phyloP scores from a whole-genome alignment of 2,888 invertebrate genomes.

The Marasmarcha lunaedactyla region DNA sequence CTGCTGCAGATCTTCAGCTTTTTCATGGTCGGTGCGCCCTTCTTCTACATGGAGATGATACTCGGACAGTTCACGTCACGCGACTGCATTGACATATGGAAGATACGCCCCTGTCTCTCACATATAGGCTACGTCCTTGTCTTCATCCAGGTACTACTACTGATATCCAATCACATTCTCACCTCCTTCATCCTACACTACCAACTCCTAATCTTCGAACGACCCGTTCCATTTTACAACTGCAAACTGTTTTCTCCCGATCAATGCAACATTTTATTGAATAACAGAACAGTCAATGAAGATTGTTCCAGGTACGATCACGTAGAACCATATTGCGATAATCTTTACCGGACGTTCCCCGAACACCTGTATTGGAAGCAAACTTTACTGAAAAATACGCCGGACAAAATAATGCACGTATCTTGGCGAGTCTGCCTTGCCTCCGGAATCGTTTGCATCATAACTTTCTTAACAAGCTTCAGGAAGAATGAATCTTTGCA shows the following conservation, averaged over 20 bases:
- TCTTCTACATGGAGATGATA: slow-evolving; percentile 48
- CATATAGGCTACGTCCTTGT: slow-evolving; percentile 41
- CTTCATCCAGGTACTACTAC: slow-evolving; percentile 30
- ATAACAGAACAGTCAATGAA: slow-evolving; percentile 40
- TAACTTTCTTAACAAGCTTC: slow-evolving; percentile 34
- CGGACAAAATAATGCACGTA: slow-evolving; percentile 18
- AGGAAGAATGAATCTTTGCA: slow-evolving; percentile 28
- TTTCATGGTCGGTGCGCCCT: slow-evolving; percentile 38
- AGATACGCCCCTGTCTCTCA: slow-evolving; percentile 33
- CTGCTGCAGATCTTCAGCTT: slow-evolving; percentile 23
- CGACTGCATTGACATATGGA: slow-evolving; percentile 47
- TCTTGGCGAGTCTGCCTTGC: slow-evolving; percentile 44
- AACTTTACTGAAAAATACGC: slow-evolving; percentile 19
- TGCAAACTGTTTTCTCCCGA: slow-evolving; percentile 37
- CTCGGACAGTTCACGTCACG: slow-evolving; percentile 48
- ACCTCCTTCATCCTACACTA: slow-evolving; percentile 43
- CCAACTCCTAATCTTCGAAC: slow-evolving; percentile 47
- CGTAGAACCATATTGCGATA: slow-evolving; percentile 25
- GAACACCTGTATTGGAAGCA: slow-evolving; percentile 48
- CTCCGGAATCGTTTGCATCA: slow-evolving; percentile 27
- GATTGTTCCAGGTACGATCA: slow-evolving; percentile 31
- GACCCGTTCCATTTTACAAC: slow-evolving; percentile 36
- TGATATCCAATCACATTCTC: slow-evolving; percentile 30
- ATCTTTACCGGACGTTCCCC: slow-evolving; percentile 34
- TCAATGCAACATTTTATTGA: slow-evolving; percentile 30